Evolutionary conservation across 2,888 invertebrate species (phyloP).

Genomic region (Sarcophaga rosellei): DNA sequence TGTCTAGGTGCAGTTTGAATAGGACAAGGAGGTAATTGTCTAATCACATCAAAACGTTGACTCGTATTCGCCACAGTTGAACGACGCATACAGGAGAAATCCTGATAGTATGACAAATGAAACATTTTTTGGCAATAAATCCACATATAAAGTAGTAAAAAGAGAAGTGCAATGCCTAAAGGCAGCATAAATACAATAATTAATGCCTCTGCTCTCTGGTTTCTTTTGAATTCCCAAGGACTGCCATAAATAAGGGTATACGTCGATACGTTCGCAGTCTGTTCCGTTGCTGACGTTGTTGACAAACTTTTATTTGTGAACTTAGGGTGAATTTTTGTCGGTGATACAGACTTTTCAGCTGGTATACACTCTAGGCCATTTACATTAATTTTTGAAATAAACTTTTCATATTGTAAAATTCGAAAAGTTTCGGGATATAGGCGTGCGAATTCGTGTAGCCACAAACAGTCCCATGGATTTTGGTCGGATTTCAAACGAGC

Average conservation of each 20-base stretch:
- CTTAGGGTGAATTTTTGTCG: background rate
- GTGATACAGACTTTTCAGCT: slow-evolving; percentile 55
- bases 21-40: slow-evolving; percentile 68
- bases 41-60: slow-evolving; percentile 78
- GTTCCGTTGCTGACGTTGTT: background rate
- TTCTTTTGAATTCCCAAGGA: slow-evolving; percentile 75
- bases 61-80: slow-evolving; percentile 56
- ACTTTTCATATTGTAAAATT: slow-evolving; percentile 78
- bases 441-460: slow-evolving; percentile 77
- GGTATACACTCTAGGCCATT: slow-evolving; percentile 78
- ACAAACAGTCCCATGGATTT: slow-evolving; percentile 80
- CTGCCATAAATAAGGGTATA: slow-evolving; percentile 76
- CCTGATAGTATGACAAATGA: slow-evolving; percentile 77
- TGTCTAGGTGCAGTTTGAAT: slow-evolving; percentile 66
- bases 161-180: slow-evolving; percentile 77
- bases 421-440: slow-evolving; percentile 77
- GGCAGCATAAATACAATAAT: slow-evolving; percentile 79
- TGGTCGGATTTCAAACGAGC: slow-evolving; percentile 75
- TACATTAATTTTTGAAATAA: slow-evolving; percentile 79
- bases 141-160: slow-evolving; percentile 78
- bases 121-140: slow-evolving; percentile 79
- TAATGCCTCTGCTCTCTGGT: slow-evolving; percentile 77
- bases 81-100: slow-evolving; percentile 64
- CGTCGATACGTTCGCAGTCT: slow-evolving; percentile 71
- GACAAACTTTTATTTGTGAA: background rate